Evolutionary conservation across 2,113 vertebrate species (phyloP), one percentile per base, ranked within the genome.

Genomic region (Tragelaphus buxtoni): DNA sequence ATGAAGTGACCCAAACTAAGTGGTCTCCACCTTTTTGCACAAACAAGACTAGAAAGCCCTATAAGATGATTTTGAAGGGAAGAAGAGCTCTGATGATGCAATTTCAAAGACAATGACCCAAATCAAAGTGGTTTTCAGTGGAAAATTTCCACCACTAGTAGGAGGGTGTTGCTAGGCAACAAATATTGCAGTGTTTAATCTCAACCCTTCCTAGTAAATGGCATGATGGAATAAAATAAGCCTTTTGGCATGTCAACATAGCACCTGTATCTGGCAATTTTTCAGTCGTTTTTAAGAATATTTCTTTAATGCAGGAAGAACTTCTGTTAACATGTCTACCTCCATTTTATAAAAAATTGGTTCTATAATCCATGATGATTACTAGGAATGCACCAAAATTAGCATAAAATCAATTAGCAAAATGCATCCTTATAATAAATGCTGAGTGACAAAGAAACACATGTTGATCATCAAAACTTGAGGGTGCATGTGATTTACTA

Each of bases 101-200:
- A 90, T 94, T 96, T 95, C 87, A 88, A 97, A 96, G 79, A 96
- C 45, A 88, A 74, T 89, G 74, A 90, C 90, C 87, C 55, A 95
- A 95, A 98, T 94, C 89, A 76, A 93, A 87, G 35, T 76, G 35
- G 49, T 92, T 86, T 91, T 56, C 51, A 32, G 80, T 87, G 32
- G 87, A 93, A 97, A 96, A 96, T 88, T 39, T 88, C 39, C 85
- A 93, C 28, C 39, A 90, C 72, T 91, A 94, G 89, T 60, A 86
- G 42, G 69, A 26, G 51, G 51, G n/a, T 86, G 92, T 96, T 97
- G 97, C 92, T 95, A 97, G 76, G 97, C 80, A 97, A 97, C 83
- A 13, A 60, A 83, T 72, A 94, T 22, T 87, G 65, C 58, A 83
- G 74, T 72, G 30, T 93, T 97, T 97, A 87, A 95, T 96, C 94